Base-by-base conservation (phyloP, 2,113 vertebrate genomes). In the Protomyctophum bolini region DNA sequence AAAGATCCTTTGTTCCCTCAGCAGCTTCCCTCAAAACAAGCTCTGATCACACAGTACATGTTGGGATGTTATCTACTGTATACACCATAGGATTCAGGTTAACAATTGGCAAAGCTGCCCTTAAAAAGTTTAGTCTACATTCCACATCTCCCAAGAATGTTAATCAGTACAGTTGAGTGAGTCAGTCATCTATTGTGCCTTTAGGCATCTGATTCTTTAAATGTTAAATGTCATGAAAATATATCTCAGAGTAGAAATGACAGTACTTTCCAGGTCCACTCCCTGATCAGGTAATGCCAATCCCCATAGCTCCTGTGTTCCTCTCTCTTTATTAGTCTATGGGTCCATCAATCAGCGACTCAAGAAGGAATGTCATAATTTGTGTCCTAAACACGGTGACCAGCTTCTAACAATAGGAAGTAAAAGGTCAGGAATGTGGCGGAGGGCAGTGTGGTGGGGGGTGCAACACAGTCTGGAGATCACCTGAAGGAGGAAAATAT, bases 401-500 rank as follows among this genome's bases (percentile, higher is more conserved):
- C 10, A 10, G 45, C 49, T 45, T 71, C 8, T 51, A 58, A 60
- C 29, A 56, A 29, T 52, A 47, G 6, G 10, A 66, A 7, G 15
- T 28, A 73, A 63, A 64, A 76, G 58, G 63, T 83, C 54, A 72
- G 70, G 65, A 59, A 68, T 41, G 33, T 41, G 33, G 33, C 33
- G 5, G 33, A 3, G 1, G 33, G 33, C 33, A 3, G 33, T 58
- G 62, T 58, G 59, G 58, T 54, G 47, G 47, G 21, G 21, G 71
- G 68, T 57, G 10, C 58, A 8, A 55, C 7, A 7, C 77, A 63
- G 73, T 77, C 80, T 68, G 74, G 65, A 70, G 77, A 78, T 68
- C 72, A 79, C 15, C 60, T 56, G 46, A 75, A 61, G 77, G 7
- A 71, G 41, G 46, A 41, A 80, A 74, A 70, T 76, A 81, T 77